Evolutionary conservation across 2,888 invertebrate species (phyloP).

Genomic region (Epinotia bilunana): DNA sequence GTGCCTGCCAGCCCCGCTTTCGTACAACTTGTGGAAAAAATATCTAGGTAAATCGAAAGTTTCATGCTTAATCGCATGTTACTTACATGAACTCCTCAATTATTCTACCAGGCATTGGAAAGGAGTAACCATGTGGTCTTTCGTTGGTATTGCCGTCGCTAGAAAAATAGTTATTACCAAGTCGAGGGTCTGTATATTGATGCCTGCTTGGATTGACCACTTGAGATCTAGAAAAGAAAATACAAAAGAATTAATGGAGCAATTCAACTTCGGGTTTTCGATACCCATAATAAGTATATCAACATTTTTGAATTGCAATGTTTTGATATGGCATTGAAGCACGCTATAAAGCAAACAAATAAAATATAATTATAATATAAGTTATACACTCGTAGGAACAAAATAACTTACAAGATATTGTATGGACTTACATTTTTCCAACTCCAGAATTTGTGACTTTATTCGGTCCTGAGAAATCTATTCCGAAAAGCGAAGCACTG

Average conservation of each 20-base stretch:
- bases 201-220: neutral
- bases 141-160: neutral
- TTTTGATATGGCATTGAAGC: too few species aligned
- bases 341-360: too few species aligned
- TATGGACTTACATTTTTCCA: constrained; percentile 22
- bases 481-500: neutral
- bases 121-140: neutral
- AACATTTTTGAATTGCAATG: too few species aligned
- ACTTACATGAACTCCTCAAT: constrained; percentile 3
- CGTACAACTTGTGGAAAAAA: too few species aligned
- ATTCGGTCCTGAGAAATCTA: neutral
- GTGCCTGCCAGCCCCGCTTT: too few species aligned
- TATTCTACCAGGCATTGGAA: neutral
- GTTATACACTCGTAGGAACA: too few species aligned
- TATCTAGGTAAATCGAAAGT: too few species aligned
- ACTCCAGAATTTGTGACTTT: constrained; percentile 2
- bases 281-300: neutral
- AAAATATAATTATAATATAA: too few species aligned
- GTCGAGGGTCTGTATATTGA: neutral
- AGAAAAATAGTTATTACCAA: neutral
- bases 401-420: neutral
- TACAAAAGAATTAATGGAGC: neutral
- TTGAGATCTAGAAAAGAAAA: constrained; percentile 4
- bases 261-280: neutral
- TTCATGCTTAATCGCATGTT: neutral